Percentiles rank a stretch among this genome's conserved stretches.
Evolutionary conservation across 2,888 invertebrate species (phyloP).

Genomic region (Sinotaia quadrata): DNA sequence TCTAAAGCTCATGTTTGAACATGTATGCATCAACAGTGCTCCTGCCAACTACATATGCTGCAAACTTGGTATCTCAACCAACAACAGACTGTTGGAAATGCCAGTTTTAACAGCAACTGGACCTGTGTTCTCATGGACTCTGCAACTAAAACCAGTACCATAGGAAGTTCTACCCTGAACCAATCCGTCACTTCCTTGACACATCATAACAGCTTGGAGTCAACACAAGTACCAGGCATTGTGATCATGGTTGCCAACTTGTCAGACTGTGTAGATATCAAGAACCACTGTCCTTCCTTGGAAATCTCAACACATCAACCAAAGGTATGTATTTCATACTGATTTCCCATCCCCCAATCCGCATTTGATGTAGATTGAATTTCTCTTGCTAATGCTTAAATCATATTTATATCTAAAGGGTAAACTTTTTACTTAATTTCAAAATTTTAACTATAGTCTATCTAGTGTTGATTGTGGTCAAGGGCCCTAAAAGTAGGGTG

Average conservation of each 20-base stretch:
- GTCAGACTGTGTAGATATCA: background rate
- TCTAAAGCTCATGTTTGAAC: too few relatives aligned
- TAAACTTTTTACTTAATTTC: too few relatives aligned
- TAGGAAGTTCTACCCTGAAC: background rate
- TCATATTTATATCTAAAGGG: too few relatives aligned
- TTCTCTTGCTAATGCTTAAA: too few relatives aligned
- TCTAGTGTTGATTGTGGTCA: too few relatives aligned
- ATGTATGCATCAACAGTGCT: slow-evolving; percentile 5
- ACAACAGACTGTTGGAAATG: background rate
- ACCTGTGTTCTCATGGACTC: background rate
- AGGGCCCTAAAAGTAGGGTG: too few relatives aligned
- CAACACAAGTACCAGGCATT: too few relatives aligned
- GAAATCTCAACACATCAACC: slow-evolving; percentile 4
- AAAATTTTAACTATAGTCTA: too few relatives aligned
- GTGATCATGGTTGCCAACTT: too few relatives aligned
- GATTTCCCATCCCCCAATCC: too few relatives aligned
- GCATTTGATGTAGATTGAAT: too few relatives aligned
- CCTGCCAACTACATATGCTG: slow-evolving; percentile 23
- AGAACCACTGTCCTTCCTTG: slow-evolving; percentile 7
- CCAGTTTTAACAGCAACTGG: slow-evolving; percentile 1
- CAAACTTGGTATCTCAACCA: slow-evolving; percentile 19
- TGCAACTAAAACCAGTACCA: background rate
- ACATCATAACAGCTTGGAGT: background rate
- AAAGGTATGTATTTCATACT: background rate
- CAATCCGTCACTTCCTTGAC: background rate